Evolutionary conservation across 2,888 invertebrate species (phyloP).

Genomic region (Nymphalis polychloros): DNA sequence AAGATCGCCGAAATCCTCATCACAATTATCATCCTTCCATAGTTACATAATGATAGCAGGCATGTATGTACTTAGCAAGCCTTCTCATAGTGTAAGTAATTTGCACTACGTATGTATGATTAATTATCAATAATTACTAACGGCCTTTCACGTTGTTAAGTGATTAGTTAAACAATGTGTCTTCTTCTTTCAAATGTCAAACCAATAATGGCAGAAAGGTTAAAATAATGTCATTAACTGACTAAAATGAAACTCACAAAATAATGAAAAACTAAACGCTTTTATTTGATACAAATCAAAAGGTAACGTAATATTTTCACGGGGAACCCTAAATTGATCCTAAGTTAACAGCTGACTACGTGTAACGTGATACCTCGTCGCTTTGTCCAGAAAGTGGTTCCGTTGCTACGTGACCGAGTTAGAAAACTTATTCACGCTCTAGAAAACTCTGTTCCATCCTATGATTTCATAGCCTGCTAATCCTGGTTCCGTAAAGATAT

Average conservation of each 20-base stretch:
- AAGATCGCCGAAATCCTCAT: no score
- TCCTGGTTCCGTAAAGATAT: slow-evolving; percentile 9
- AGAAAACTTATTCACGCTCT: slow-evolving; percentile 27
- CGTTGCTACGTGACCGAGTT: slow-evolving; percentile 36
- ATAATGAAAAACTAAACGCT: not conserved
- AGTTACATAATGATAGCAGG: no score
- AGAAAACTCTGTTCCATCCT: slow-evolving; percentile 22
- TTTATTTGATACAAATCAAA: slow-evolving; percentile 9
- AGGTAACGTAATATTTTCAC: slow-evolving; percentile 9
- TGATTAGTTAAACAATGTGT: no score
- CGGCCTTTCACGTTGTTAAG: no score
- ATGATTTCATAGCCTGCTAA: slow-evolving; percentile 27
- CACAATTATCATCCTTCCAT: no score
- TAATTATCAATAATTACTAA: no score
- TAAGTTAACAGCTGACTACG: slow-evolving; percentile 36
- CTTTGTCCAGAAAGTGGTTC: slow-evolving; percentile 35
- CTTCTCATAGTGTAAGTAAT: no score
- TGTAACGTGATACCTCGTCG: slow-evolving; percentile 30
- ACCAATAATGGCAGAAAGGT: no score
- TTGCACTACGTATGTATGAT: no score
- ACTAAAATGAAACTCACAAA: not conserved
- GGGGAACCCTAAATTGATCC: slow-evolving; percentile 23
- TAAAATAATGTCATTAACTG: no score
- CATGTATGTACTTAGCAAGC: no score
- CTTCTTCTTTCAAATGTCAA: no score